Conservation (phyloP, 53 echinoderm and acorn worm species). For the Pentamera pediparva region DNA sequence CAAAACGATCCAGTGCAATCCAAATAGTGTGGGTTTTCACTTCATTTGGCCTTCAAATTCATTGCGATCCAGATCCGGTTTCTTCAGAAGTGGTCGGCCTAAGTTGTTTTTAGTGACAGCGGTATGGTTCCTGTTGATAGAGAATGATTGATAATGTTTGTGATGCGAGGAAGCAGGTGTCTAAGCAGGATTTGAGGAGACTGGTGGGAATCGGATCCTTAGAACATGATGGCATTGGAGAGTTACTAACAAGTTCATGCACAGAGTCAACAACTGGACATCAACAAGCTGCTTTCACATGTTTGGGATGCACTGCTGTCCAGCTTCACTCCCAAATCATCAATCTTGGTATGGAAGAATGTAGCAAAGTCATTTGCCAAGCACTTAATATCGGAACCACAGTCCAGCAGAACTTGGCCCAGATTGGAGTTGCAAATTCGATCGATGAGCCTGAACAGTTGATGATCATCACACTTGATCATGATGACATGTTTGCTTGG, state of each 20-base stretch:
- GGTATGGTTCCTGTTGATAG: constrained; percentile 16
- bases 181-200: constrained; percentile 6
- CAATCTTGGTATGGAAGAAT: not conserved
- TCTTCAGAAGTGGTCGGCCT: constrained; percentile 20
- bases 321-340: not conserved
- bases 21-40: too few species aligned
- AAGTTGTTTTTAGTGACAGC: constrained; percentile 1
- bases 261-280: not conserved
- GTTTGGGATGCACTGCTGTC: not conserved
- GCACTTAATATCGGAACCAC: not conserved
- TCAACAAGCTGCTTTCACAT: not conserved
- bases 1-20: too few species aligned
- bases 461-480: not conserved
- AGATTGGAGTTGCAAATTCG: not conserved
- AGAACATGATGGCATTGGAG: not conserved
- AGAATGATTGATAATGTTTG: constrained; percentile 4
- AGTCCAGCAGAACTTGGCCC: not conserved
- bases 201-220: constrained; percentile 3
- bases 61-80: constrained; percentile 17
- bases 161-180: constrained; percentile 8
- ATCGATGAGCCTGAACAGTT: constrained; percentile 16
- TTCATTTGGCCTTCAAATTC: constrained; percentile 25
- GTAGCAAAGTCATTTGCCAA: not conserved
- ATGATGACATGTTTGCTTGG: not conserved
- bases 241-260: not conserved